phyloP scores from a whole-genome alignment of 2,888 invertebrate species.

The Calliphora vomitoria region DNA sequence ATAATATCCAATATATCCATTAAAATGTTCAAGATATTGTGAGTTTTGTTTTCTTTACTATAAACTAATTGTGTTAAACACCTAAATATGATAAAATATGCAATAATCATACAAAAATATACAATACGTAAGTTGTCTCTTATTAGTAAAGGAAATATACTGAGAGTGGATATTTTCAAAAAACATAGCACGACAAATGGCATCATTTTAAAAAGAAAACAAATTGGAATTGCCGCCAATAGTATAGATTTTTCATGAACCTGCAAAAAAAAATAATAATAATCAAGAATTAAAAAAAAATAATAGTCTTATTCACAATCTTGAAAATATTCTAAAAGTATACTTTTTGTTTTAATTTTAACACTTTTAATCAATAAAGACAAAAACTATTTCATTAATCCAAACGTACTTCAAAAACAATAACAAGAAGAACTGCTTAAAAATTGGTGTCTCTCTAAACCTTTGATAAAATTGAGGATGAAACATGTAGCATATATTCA shows the following conservation, averaged over 20 bases:
- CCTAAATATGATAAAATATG: conserved; percentile 44
- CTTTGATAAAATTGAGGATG: too few species aligned
- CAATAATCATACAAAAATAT: conserved; percentile 58
- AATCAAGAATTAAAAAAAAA: neutral
- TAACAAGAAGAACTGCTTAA: too few species aligned
- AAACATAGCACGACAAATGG: conserved; percentile 56
- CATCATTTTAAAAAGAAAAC: conserved; percentile 43
- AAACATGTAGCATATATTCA: too few species aligned
- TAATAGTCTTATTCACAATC: too few species aligned
- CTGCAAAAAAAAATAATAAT: conserved; percentile 33
- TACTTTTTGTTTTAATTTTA: too few species aligned
- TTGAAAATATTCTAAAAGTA: too few species aligned
- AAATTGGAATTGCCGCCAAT: conserved; percentile 56
- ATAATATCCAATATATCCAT: conserved; percentile 54
- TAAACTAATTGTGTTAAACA: conserved; percentile 44
- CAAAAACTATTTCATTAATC: too few species aligned
- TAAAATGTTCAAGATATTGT: conserved; percentile 6
- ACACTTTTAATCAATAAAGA: too few species aligned
- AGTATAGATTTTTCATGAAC: conserved; percentile 69
- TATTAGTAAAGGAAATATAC: conserved; percentile 60
- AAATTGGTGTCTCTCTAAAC: too few species aligned
- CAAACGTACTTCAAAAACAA: too few species aligned
- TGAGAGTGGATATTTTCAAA: conserved; percentile 62
- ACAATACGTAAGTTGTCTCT: conserved; percentile 50
- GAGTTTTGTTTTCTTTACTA: conserved; percentile 21